These are phyloP conservation scores for Oxycera nigricornis DNA, from an alignment of 2,888 invertebrate genomes.

Conservation along the genomic window DNA sequence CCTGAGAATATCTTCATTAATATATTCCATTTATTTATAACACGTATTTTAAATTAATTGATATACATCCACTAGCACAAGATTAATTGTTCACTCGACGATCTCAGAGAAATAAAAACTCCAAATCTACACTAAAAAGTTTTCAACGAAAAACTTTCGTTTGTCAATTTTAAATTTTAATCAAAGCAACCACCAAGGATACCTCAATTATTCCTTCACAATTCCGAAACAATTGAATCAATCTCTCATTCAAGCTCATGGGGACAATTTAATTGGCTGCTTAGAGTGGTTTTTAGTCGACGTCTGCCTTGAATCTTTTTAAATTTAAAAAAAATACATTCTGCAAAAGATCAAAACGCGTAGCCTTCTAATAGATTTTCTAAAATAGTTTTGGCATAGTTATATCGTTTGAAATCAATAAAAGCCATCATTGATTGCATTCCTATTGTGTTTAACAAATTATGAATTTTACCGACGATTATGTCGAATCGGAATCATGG, in stretches of 20 bases:
- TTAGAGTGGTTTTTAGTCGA: slow-evolving; percentile 23
- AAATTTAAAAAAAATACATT: not conserved
- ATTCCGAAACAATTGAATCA: slow-evolving; percentile 10
- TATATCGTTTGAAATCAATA: not conserved
- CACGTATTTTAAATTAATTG: too few relatives aligned
- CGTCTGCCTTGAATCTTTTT: slow-evolving; percentile 17
- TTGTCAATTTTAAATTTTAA: not conserved
- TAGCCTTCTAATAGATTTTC: slow-evolving; percentile 25
- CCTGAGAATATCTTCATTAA: too few relatives aligned
- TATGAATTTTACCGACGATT: slow-evolving; percentile 55
- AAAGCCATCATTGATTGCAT: not conserved
- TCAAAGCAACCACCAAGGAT: not conserved
- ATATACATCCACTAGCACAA: too few relatives aligned
- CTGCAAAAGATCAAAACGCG: slow-evolving; percentile 10
- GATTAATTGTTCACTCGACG: too few relatives aligned
- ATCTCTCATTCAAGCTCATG: not conserved
- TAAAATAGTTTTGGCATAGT: not conserved
- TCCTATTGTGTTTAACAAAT: not conserved
- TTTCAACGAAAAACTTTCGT: not conserved
- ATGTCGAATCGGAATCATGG: slow-evolving; percentile 50
- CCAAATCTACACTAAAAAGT: not conserved
- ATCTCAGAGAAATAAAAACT: too few relatives aligned
- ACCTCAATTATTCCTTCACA: not conserved
- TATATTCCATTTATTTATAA: too few relatives aligned
- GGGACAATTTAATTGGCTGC: slow-evolving; percentile 11